A percentile compares a stretch with the other conserved stretches of the same genome.
These are phyloP conservation scores for Drosophila leonis DNA, from an alignment of 2,888 invertebrate species.

Conservation along the genomic window DNA sequence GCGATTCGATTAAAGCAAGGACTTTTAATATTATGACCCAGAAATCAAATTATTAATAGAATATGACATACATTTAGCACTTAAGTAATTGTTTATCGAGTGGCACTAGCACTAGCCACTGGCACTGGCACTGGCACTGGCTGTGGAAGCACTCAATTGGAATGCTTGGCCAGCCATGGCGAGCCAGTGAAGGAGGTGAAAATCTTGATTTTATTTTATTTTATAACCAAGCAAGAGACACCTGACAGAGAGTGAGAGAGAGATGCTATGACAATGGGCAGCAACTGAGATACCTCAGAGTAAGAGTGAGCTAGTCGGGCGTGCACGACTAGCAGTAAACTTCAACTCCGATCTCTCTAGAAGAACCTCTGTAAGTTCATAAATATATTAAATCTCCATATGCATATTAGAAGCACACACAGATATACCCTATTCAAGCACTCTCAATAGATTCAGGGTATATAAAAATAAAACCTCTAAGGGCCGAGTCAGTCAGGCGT, in stretches of 20 bases:
- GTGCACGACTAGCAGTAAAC: neutral
- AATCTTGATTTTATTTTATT: slow-evolving; percentile 16
- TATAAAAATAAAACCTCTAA: slow-evolving; percentile 31
- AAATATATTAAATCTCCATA: too few relatives aligned
- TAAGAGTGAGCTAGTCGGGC: neutral
- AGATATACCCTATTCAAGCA: neutral
- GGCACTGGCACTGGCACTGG: slow-evolving; percentile 1
- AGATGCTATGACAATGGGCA: neutral
- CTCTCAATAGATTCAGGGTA: neutral
- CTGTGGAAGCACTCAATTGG: slow-evolving; percentile 32
- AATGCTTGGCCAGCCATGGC: slow-evolving; percentile 12
- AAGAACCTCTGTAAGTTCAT: neutral
- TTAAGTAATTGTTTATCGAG: slow-evolving; percentile 35
- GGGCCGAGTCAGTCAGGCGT: slow-evolving; percentile 53
- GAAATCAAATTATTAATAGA: slow-evolving; percentile 27
- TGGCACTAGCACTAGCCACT: neutral
- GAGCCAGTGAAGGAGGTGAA: slow-evolving; percentile 12
- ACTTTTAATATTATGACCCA: neutral
- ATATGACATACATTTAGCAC: slow-evolving; percentile 21
- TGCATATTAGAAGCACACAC: neutral
- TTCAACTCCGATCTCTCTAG: neutral
- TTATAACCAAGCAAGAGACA: neutral
- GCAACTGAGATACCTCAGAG: neutral
- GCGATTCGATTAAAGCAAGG: slow-evolving; percentile 6
- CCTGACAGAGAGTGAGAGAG: neutral